Evolutionary conservation across 2,113 vertebrate genomes (phyloP).

Genomic region (Panthera tigris): DNA sequence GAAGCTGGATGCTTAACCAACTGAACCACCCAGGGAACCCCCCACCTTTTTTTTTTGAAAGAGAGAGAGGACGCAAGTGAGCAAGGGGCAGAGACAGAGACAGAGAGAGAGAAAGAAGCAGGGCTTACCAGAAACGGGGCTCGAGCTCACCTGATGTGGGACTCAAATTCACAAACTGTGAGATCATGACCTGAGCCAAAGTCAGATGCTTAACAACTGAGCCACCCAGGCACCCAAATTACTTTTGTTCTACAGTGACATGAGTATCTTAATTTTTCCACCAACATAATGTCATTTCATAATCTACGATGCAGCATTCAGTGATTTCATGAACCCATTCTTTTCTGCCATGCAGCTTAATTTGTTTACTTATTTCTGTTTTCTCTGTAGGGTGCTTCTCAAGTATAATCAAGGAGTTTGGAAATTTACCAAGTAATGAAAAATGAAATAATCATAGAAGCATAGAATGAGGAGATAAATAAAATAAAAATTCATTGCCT

Average conservation of each 20-base stretch:
- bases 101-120: no score
- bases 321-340: neutral
- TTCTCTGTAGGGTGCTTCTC: constrained; percentile 8
- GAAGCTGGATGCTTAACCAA: no score
- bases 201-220: no score
- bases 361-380: neutral
- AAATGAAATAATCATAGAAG: neutral
- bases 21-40: no score
- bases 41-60: no score
- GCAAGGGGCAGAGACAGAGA: no score
- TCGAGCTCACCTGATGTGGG: no score
- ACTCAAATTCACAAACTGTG: no score
- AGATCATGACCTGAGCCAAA: no score
- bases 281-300: neutral
- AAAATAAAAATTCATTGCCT: neutral
- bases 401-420: neutral
- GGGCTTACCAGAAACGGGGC: no score
- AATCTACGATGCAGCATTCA: neutral
- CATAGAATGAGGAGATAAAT: neutral
- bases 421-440: neutral
- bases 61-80: no score
- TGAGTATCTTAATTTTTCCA: neutral
- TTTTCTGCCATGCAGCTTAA: neutral
- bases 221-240: neutral
- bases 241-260: neutral